phyloP scores from a whole-genome alignment of 2,888 invertebrate species.

The Chaitophorus viminalis region DNA sequence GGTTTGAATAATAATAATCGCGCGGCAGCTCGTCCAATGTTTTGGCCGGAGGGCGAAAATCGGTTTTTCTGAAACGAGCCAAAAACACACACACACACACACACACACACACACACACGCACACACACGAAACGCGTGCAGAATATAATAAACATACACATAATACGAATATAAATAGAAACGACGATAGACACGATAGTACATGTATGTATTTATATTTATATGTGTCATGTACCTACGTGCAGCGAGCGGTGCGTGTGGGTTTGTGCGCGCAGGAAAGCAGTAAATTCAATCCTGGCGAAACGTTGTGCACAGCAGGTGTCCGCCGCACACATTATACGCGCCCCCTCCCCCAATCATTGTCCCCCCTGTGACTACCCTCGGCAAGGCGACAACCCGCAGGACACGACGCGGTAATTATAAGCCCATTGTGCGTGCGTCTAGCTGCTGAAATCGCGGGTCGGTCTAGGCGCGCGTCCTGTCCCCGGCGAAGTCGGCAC shows the following conservation, averaged over 20 bases:
- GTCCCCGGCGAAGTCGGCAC: constrained; percentile 19
- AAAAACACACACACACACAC: not conserved
- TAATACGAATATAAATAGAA: not conserved
- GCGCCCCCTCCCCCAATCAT: no score
- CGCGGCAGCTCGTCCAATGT: constrained; percentile 41
- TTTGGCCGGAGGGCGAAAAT: constrained; percentile 58
- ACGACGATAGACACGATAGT: not conserved
- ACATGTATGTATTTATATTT: no score
- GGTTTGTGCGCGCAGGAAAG: not conserved
- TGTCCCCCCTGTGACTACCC: no score
- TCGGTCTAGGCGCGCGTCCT: not conserved
- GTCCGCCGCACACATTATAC: not conserved
- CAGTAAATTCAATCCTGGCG: constrained; percentile 30
- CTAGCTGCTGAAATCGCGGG: not conserved
- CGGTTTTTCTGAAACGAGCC: constrained; percentile 49
- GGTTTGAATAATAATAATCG: constrained; percentile 59
- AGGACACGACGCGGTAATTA: constrained; percentile 38
- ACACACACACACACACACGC: not conserved
- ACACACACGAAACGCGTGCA: not conserved
- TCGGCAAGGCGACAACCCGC: constrained; percentile 16
- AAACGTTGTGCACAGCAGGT: constrained; percentile 44
- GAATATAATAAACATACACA: not conserved
- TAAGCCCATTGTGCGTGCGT: not conserved
- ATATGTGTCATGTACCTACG: no score
- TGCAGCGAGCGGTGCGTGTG: not conserved